Evolutionary conservation across 2,113 vertebrate species (phyloP).

Genomic region (Nothoprocta pentlandii): DNA sequence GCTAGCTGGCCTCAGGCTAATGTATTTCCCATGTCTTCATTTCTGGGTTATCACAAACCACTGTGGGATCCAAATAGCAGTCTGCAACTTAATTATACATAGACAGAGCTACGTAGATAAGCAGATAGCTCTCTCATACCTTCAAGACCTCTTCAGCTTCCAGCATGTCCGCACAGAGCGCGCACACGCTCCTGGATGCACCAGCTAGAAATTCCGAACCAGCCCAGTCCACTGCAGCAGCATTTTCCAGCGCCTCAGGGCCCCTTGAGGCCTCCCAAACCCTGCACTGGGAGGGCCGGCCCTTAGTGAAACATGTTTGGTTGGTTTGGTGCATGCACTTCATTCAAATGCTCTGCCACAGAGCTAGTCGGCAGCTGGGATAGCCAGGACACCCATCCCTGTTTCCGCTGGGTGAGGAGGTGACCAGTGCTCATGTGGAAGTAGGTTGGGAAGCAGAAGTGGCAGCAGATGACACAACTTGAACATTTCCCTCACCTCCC

Average conservation of each 20-base stretch:
- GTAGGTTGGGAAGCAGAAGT: not conserved
- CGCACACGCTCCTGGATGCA: not conserved
- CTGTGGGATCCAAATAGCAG: not conserved
- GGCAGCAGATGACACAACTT: not conserved
- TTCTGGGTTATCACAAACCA: not conserved
- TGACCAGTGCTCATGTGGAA: rapidly evolving
- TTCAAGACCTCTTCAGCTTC: not conserved
- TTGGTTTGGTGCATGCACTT: not conserved
- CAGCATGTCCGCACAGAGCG: not conserved
- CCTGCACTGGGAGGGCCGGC: not conserved
- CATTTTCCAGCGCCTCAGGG: not conserved
- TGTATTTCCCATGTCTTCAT: not conserved
- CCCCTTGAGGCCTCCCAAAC: not conserved
- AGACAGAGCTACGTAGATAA: not conserved
- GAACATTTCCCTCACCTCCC: not conserved
- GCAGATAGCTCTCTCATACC: not conserved
- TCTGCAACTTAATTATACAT: not conserved
- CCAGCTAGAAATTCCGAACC: not conserved
- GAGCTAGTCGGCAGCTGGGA: not conserved
- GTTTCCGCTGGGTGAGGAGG: not conserved
- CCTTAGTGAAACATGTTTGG: not conserved
- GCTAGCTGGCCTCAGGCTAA: not conserved
- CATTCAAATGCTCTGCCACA: not conserved
- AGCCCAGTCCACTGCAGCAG: not conserved
- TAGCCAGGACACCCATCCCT: not conserved